Conservation (phyloP, 1,140 invertebrate species). For the Apocrypta bakeri region DNA sequence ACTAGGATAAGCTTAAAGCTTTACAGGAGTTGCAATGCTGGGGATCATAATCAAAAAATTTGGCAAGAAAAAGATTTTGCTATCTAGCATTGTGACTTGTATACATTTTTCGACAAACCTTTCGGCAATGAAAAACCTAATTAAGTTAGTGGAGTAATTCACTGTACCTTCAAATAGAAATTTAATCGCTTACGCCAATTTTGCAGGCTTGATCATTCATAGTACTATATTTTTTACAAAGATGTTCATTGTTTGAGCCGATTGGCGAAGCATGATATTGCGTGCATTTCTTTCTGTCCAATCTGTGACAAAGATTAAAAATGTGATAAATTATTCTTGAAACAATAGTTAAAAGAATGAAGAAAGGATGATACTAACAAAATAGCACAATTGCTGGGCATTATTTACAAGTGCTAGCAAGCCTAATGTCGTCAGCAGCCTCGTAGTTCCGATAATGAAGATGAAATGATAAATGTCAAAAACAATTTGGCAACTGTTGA, state of each 20-base stretch:
- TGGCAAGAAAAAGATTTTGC: constrained; percentile 19
- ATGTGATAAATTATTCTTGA: constrained; percentile 74
- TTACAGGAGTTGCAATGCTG: constrained; percentile 42
- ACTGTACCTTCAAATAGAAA: constrained; percentile 39
- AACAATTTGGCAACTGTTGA: constrained; percentile 44
- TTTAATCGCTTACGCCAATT: constrained; percentile 51
- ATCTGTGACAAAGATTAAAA: constrained; percentile 73
- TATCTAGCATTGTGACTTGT: constrained; percentile 43
- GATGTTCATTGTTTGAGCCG: constrained; percentile 72
- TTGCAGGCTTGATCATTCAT: constrained; percentile 69
- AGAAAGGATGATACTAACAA: constrained; percentile 61
- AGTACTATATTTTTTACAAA: constrained; percentile 75
- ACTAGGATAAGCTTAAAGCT: constrained; percentile 41
- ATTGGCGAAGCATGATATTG: constrained; percentile 66
- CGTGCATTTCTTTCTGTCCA: constrained; percentile 68
- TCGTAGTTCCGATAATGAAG: constrained; percentile 63
- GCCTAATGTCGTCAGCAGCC: constrained; percentile 69
- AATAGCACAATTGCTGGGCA: constrained; percentile 74
- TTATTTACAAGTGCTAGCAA: constrained; percentile 75
- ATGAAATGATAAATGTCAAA: constrained; percentile 58
- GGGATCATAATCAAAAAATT: constrained; percentile 18
- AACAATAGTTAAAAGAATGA: constrained; percentile 70
- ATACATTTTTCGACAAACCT: constrained; percentile 48
- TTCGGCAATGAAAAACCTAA: constrained; percentile 44
- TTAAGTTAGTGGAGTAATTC: constrained; percentile 49